Base-by-base conservation (phyloP, 2,888 invertebrate genomes). In the Odontocolon sp. region DNA sequence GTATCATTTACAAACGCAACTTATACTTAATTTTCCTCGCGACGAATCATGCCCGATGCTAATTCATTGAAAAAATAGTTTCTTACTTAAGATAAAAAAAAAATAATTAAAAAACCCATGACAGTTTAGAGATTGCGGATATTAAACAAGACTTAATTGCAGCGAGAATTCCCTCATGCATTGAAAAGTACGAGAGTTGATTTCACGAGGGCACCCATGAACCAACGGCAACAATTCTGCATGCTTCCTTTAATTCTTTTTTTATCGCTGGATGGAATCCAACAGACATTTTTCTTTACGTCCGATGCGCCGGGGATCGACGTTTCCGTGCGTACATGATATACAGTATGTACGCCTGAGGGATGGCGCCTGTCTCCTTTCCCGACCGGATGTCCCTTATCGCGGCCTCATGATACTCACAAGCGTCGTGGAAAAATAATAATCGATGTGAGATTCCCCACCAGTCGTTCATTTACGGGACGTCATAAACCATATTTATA, bases 311-410 rank as follows among this genome's bases (percentile, higher is more conserved):
- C 59, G 31, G 16, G 38, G 72, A 77, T 72, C 67, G 77, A 71
- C 71, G 77, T 77, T 77, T 72, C 77, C 77, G 61, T 56, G 42
- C 61, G 54, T 31, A 36, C 50, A 63, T 61, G 59, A 77, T 77
- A 31, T 28, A 38, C 36, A 23, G 5, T 33, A 21, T 11, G 45
- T 23, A 14, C 14, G 36, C 16, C 50, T n/a, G 40, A 11, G n/a
- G 18, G 42, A 42, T 59, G 72, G 64, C 77, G 72, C 72, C 72
- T 38, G 68, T 31, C 16, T 33, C 67, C 45, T 23, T 72, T 36
- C 47, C 23, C 42, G 40, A 45, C 72, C 72, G 77, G 77, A 77
- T 64, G 72, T 72, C 40, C 42, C 68, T 77, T 77, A 77, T 77
- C 72, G 77, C 72, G 40, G 21, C 23, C 52, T 61, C 45, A 66